phyloP scores from a whole-genome alignment of 2,797 vertebrate genomes.

The Huso huso region DNA sequence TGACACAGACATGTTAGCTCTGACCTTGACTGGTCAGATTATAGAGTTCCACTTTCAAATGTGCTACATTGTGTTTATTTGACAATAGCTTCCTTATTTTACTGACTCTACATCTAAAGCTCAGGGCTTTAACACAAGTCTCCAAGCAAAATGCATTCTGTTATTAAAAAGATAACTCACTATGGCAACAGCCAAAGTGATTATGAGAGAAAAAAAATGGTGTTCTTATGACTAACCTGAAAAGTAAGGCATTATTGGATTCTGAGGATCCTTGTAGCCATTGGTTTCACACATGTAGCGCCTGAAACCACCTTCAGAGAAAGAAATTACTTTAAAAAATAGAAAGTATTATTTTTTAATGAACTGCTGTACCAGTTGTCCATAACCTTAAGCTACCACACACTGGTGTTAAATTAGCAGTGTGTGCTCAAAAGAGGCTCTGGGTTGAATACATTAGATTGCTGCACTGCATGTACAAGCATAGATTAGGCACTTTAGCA shows the following conservation, averaged over 20 bases:
- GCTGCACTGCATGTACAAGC: background rate
- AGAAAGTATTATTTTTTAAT: background rate
- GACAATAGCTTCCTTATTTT: background rate
- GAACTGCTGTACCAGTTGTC: background rate
- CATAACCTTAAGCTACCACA: background rate
- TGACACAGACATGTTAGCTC: slow-evolving; percentile 2
- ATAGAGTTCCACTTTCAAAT: background rate
- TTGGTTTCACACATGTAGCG: slow-evolving; percentile 1
- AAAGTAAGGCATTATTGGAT: background rate
- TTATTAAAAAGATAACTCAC: too few species aligned
- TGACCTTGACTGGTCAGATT: background rate
- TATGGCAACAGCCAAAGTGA: background rate
- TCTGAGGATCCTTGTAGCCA: background rate
- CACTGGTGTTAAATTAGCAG: background rate
- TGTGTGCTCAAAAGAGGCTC: background rate
- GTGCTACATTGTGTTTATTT: background rate
- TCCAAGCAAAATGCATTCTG: too few species aligned
- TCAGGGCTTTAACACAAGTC: too few species aligned
- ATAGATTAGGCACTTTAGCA: background rate
- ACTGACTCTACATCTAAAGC: too few species aligned
- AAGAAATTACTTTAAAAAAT: background rate
- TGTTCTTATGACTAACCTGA: too few species aligned
- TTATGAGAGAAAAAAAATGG: too few species aligned
- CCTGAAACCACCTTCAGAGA: background rate
- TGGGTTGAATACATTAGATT: background rate